These are phyloP conservation scores for Passer montanus DNA, from an alignment of 2,113 vertebrate species.

Conservation along the genomic window DNA sequence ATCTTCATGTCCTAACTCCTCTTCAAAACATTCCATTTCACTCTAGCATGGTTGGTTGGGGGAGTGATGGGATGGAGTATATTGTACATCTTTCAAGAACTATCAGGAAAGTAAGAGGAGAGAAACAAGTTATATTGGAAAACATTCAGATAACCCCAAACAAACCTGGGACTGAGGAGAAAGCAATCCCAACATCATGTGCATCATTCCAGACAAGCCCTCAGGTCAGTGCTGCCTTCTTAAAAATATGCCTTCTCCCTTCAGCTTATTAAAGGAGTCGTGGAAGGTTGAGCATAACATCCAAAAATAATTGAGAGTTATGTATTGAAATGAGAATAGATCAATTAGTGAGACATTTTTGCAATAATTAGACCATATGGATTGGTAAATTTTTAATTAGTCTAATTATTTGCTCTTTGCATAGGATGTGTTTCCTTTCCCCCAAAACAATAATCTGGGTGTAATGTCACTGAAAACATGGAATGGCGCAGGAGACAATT, in stretches of 20 bases:
- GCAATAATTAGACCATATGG: neutral
- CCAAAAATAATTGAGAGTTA: neutral
- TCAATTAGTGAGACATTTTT: neutral
- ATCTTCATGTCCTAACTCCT: neutral
- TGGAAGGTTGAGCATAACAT: neutral
- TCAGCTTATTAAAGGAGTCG: neutral
- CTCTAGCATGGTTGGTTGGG: fast-evolving
- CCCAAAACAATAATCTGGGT: neutral
- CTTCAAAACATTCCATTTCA: neutral
- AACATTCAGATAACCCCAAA: neutral
- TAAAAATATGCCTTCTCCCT: neutral
- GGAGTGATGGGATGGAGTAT: fast-evolving
- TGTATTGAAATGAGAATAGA: neutral
- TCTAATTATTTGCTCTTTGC: neutral
- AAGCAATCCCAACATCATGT: neutral
- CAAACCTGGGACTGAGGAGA: neutral
- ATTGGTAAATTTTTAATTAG: neutral
- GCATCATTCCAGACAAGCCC: neutral
- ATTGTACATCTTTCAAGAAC: neutral
- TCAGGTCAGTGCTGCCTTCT: neutral
- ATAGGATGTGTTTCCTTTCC: neutral
- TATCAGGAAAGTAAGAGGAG: neutral
- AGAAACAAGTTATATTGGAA: neutral
- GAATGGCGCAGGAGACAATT: neutral
- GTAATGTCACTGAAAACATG: neutral